These are phyloP conservation scores for Pantherophis vulpinus DNA, from an alignment of 2,797 vertebrate genomes.

Conservation along the genomic window DNA sequence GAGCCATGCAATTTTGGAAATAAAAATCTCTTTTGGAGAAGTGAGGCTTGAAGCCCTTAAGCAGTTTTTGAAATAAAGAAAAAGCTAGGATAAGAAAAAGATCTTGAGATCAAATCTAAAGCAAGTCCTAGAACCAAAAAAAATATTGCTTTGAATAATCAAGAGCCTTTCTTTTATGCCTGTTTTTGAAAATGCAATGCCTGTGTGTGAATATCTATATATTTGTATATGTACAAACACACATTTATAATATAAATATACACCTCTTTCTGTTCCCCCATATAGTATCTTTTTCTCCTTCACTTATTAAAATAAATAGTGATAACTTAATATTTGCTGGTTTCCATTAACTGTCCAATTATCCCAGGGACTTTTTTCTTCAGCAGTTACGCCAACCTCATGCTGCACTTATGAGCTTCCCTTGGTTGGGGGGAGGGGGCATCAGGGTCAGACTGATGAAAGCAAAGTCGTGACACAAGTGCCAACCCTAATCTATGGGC, in stretches of 20 bases:
- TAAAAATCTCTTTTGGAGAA: neutral
- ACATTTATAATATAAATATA: neutral
- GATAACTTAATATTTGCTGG: neutral
- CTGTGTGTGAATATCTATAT: neutral
- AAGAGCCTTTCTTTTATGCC: neutral
- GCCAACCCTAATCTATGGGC: neutral
- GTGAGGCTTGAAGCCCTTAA: neutral
- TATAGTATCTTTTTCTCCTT: neutral
- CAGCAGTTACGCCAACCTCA: neutral
- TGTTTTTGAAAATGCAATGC: neutral
- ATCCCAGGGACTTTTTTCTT: neutral
- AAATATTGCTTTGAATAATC: neutral
- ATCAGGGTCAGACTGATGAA: neutral
- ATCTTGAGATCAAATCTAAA: neutral
- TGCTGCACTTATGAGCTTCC: neutral
- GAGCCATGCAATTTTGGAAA: neutral
- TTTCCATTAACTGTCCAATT: neutral
- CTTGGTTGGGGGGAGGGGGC: neutral
- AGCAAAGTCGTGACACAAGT: neutral
- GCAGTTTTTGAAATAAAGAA: neutral
- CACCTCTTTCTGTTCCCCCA: neutral
- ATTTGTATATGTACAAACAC: neutral
- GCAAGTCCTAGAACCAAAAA: neutral
- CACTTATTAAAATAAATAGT: neutral
- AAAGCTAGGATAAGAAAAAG: neutral